A percentile compares a stretch with the other conserved stretches of the same genome.
These are phyloP conservation scores for Nymphalis polychloros DNA, from an alignment of 2,888 invertebrate genomes.

Conservation along the genomic window DNA sequence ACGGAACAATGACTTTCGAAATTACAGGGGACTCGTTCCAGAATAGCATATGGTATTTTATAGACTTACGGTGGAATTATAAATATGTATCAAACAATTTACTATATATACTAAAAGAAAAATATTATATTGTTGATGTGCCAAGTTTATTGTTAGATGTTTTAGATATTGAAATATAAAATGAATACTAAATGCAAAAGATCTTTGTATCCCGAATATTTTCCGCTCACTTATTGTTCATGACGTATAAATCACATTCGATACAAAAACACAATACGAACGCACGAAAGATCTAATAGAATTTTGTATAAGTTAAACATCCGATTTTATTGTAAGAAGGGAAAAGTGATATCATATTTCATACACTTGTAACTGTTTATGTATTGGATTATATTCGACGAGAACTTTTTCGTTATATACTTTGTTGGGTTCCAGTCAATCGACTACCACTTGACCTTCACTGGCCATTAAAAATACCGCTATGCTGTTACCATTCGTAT, in stretches of 20 bases:
- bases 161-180: not conserved
- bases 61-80: too few species aligned
- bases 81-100: too few species aligned
- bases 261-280: conserved; percentile 3
- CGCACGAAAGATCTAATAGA: conserved; percentile 4
- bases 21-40: conserved; percentile 26
- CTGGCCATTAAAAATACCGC: conserved; percentile 21
- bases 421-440: conserved; percentile 15
- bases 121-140: too few species aligned
- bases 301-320: conserved; percentile 21
- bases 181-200: not conserved
- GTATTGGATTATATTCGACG: not conserved
- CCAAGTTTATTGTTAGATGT: too few species aligned
- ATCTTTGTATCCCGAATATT: not conserved
- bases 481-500: conserved; percentile 20
- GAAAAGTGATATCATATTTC: conserved; percentile 24
- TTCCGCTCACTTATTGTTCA: not conserved
- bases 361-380: conserved; percentile 10
- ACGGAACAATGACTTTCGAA: conserved; percentile 50
- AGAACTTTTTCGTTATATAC: not conserved
- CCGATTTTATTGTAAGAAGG: conserved; percentile 20
- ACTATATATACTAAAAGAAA: too few species aligned
- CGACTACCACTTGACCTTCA: conserved; percentile 25
- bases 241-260: conserved; percentile 3
- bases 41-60: conserved; percentile 22